Base-by-base conservation (phyloP, 1,140 invertebrate genomes). In the Sycophila sp. region DNA sequence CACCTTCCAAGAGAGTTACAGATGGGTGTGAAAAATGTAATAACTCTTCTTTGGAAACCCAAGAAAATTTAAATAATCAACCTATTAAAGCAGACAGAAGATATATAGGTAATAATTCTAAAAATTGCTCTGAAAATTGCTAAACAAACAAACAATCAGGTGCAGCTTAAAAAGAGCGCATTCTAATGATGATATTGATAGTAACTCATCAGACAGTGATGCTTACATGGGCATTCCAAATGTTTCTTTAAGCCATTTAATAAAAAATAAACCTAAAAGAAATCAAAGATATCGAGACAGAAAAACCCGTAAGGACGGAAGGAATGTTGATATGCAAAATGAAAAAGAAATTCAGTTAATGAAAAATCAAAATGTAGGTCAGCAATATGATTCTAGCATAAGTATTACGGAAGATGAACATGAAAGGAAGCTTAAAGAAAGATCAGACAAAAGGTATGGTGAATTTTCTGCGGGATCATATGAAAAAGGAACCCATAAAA, bases 351-450 rank as follows among this genome's bases (percentile, higher is more conserved):
- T 8, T 4, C 2, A 28, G n/a, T 24, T 24, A 15, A 17, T 28
- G 32, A 4, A 13, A 42, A n/a, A 56, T 42, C 4, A 10, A 30
- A 47, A 51, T 15, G 36, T 38, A 30, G 10, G 38, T n/a, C 32
- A 34, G 1, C 1, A 19, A 42, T 19, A 47, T 28, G 75, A 81
- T 53, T 78, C 78, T 10, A 73, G 63, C 42, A 11, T 74, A 11
- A 78, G 71, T 36, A 75, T 76, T 36, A 74, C 72, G 7, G 73
- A 78, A 34, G 49, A 78, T 42, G 66, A 79, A 49, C 26, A 7
- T 36, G 24, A 53, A 47, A 60, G 42, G 34, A 40, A 19, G 36
- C 11, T 30, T n/a, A 17, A 40, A 60, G 42, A 42, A 40, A 19
- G 36, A 17, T 30, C 11, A 17, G 32, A 34, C 40, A 19, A 45